Evolutionary conservation across 2,888 invertebrate species (phyloP), one percentile per base, ranked within the genome.

Genomic region (Enchytraeus crypticus): DNA sequence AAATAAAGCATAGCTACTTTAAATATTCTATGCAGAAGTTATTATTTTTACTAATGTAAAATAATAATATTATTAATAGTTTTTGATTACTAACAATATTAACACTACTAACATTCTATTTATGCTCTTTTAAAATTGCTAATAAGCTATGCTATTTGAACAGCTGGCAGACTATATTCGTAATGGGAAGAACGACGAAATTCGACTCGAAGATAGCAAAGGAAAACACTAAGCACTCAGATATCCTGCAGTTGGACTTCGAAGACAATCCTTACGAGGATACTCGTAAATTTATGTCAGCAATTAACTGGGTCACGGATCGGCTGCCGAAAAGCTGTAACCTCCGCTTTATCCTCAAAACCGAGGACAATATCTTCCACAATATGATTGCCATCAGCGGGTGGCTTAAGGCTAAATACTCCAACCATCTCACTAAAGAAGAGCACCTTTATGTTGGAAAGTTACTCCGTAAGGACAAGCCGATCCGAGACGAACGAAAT

Each of bases 201-300:
- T n/a, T 21, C 33, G 38, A 23, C 33, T 21, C 27, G 18, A 29
- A 58, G n/a, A 26, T 58, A 33, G 23, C 38, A 21, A 21, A 23
- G 3, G 65, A 66, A 38, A 46, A 32, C 33, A 27, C n/a, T 8
- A 27, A 53, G 29, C 43, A 54, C 54, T 29, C 32, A 14, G 66
- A 66, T 30, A 64, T 66, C 11, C 53, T 66, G 23, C 68, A 69
- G 59, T 61, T 64, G 1, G 62, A 60, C 23, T 66, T 68, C 51
- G 43, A 51, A 3, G 68, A 68, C 38, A 59, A 56, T 11, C 61
- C 58, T 5, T 61, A 65, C 27, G 66, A 68, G 46, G 57, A 54
- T 34, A 66, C 67, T 2, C 34, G 68, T 14, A 69, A 69, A 51
- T 57, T 64, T 49, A 59, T 69, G 60, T 29, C 65, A 53, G 62